Base-by-base conservation (phyloP, 2,113 vertebrate species). In the Atlantisia rogersi region DNA sequence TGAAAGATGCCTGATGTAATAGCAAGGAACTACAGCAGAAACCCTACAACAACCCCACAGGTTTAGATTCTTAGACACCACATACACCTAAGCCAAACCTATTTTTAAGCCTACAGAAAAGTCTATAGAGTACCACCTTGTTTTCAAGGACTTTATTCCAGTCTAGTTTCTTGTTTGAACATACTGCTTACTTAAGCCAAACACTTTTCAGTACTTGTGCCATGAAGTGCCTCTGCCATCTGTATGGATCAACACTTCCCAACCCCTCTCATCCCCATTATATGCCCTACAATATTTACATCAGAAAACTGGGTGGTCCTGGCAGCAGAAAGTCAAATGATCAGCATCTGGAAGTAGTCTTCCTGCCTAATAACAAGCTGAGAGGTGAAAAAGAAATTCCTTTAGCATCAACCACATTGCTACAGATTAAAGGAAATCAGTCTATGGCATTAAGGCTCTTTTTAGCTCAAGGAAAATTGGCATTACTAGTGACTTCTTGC, bases 291-390 rank as follows among this genome's bases (percentile, higher is more conserved):
- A 65, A 71, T 40, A 77, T 90, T 55, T 77, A 56, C 58, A 78
- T 86, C 84, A 88, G 82, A 63, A 67, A 88, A 83, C 21, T 53
- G 56, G 31, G 88, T 93, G 93, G 90, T 86, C 75, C 76, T 92
- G 82, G 82, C 79, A 86, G 71, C 60, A 93, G 42, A 67, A 91
- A 88, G 18, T 48, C 67, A 82, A 65, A 80, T 31, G n/a, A 70
- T 70, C 63, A 62, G 67, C 85, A 92, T 93, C 85, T 96, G 92
- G 88, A 96, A 90, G 26, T 59, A 65, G 60, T 70, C 75, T 93
- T 82, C 64, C 79, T 93, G 71, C 17, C 75, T 44, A 87, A 4
- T 31, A 93, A 89, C 70, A 85, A 85, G 64, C 82, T 77, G 52
- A 82, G 74, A 92, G 28, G 71, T 77, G 53, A 26, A 93, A 94